These are phyloP conservation scores for Ceyx melanurus DNA, from an alignment of 2,113 vertebrate genomes.

Conservation along the genomic window DNA sequence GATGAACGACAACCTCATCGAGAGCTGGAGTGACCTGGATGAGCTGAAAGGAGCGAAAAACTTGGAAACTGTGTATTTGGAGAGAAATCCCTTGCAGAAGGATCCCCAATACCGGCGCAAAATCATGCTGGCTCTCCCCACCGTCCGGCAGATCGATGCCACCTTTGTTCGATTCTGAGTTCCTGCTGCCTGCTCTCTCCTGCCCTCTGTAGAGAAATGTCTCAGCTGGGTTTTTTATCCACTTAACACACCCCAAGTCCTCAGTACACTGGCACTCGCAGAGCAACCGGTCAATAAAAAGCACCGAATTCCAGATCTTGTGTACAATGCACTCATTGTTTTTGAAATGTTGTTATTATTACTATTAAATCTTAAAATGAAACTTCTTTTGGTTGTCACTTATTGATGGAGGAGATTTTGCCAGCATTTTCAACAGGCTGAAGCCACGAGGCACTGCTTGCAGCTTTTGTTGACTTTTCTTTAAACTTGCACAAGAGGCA, in stretches of 20 bases:
- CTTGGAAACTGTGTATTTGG: slow-evolving; percentile 95
- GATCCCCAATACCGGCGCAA: slow-evolving; percentile 97
- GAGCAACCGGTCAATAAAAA: slow-evolving; percentile 55
- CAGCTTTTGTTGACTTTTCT: not conserved
- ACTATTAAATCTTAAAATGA: slow-evolving; percentile 65
- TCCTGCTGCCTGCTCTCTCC: not conserved
- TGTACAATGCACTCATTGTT: slow-evolving; percentile 55
- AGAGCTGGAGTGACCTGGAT: slow-evolving; percentile 96
- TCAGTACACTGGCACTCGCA: slow-evolving; percentile 38
- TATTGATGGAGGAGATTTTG: not conserved
- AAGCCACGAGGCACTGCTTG: not conserved
- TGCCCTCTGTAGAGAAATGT: slow-evolving; percentile 3
- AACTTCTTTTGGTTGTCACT: not conserved
- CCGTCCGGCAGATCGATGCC: slow-evolving; percentile 94
- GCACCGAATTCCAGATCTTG: slow-evolving; percentile 51
- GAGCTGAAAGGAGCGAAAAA: slow-evolving; percentile 90
- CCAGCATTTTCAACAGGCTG: not conserved
- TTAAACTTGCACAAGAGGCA: not conserved
- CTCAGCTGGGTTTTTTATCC: slow-evolving; percentile 54
- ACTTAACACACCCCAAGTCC: slow-evolving; percentile 47
- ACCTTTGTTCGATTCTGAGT: slow-evolving; percentile 94
- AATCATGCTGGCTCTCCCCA: slow-evolving; percentile 94
- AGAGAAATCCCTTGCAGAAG: slow-evolving; percentile 94
- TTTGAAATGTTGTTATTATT: slow-evolving; percentile 48
- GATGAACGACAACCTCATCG: slow-evolving; percentile 98